phyloP scores from a whole-genome alignment of 1,140 invertebrate genomes.

The Trichonephila inaurata region DNA sequence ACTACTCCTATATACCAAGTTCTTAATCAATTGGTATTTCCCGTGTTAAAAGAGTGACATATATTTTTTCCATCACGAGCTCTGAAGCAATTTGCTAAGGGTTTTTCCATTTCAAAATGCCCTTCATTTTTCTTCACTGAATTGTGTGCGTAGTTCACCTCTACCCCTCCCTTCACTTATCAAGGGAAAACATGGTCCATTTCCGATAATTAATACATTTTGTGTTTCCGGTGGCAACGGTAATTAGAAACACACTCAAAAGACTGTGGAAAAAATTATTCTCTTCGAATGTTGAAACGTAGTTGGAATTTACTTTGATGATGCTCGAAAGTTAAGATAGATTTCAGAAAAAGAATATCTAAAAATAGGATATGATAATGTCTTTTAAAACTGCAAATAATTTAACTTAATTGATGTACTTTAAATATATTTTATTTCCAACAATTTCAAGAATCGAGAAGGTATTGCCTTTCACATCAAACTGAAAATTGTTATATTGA shows the following conservation, averaged over 20 bases:
- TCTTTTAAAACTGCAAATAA: too few relatives aligned
- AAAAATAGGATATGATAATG: neutral
- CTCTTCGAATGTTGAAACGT: too few relatives aligned
- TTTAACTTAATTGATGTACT: too few relatives aligned
- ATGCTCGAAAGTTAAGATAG: too few relatives aligned
- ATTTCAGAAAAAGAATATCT: neutral
- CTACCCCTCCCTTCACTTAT: neutral
- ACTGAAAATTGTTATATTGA: too few relatives aligned
- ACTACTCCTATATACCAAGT: too few relatives aligned
- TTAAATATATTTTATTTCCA: too few relatives aligned
- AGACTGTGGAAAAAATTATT: neutral
- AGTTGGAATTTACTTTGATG: too few relatives aligned
- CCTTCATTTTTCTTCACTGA: neutral
- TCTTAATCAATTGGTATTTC: neutral
- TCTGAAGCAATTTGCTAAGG: neutral
- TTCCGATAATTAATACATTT: conserved; percentile 19
- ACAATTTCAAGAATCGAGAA: too few relatives aligned
- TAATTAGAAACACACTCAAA: neutral
- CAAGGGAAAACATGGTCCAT: neutral
- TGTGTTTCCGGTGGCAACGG: neutral
- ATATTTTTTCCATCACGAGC: neutral
- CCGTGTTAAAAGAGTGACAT: neutral
- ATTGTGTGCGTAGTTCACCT: neutral
- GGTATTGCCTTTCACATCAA: too few relatives aligned
- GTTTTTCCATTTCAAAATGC: conserved; percentile 8